phyloP scores from a whole-genome alignment of 2,113 vertebrate genomes.

The Zosterops japonicus region DNA sequence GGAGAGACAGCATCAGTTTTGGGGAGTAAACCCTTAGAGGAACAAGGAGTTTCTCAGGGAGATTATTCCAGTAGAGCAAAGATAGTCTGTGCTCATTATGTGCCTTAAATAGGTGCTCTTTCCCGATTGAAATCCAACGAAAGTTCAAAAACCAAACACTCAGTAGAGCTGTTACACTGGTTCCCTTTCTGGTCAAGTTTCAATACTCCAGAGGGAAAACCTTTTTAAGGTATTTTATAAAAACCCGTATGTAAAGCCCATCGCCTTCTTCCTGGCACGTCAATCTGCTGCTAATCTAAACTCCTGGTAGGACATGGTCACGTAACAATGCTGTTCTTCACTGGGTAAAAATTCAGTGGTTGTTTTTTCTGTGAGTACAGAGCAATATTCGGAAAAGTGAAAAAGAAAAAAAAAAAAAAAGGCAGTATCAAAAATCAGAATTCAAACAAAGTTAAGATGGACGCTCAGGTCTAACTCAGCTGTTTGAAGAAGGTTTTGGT shows the following conservation, averaged over 20 bases:
- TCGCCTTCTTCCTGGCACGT: neutral
- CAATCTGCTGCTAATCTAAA: neutral
- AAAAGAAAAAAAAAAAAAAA: neutral
- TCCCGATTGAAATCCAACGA: neutral
- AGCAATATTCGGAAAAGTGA: neutral
- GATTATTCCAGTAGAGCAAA: neutral
- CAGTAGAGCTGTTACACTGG: neutral
- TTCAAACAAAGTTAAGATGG: neutral
- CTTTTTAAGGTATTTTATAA: rapidly evolving
- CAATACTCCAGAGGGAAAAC: neutral
- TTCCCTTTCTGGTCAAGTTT: neutral
- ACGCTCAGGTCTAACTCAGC: neutral
- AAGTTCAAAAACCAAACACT: neutral
- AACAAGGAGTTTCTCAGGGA: neutral
- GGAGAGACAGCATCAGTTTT: neutral
- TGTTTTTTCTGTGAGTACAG: neutral
- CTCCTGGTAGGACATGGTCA: rapidly evolving
- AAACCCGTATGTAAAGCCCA: neutral
- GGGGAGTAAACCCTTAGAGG: neutral
- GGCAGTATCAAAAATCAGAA: neutral
- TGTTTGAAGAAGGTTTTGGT: neutral
- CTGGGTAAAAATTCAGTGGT: neutral
- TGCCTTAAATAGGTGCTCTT: neutral
- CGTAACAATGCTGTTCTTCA: rapidly evolving
- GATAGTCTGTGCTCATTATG: neutral